Evolutionary conservation across 2,888 invertebrate species (phyloP), one percentile per base, ranked within the genome.

Genomic region (Protodeltote pygarga): DNA sequence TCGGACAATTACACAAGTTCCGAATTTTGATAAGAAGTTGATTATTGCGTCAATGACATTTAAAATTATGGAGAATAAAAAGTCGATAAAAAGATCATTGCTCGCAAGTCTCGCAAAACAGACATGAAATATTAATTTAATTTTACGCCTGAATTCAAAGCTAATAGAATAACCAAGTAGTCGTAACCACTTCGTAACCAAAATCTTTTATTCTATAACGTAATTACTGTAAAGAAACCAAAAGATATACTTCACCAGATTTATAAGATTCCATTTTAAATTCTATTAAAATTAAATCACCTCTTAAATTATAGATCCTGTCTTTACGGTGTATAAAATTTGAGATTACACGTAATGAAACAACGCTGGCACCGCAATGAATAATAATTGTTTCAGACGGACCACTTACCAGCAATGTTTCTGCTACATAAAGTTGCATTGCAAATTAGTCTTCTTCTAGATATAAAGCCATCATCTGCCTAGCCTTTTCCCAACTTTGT

Each of bases 271-370:
- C 53, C 24, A 61, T 61, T 61, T 33, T 37, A 47, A 61, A 61
- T 65, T 65, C 58, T 51, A 58, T 61, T 46, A 61, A 17, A 46
- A 44, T 48, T 13, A 32, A 46, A 48, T 39, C 29, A 35, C 38
- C 10, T 9, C 16, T 60, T 46, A 57, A 61, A 50, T 65, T 34
- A 64, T 32, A n/a, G 42, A 52, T 61, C 23, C 53, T 45, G 58
- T 32, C 49, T 65, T 65, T 52, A 63, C 25, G 47, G 42, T 47
- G 25, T 47, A 59, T 59, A 65, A 59, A 59, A 54, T 39, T 49
- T 44, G 5, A 45, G 48, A 62, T 62, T 55, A 65, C 33, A 53
- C n/a, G 31, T 48, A 58, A 64, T 64, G 42, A 53, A 65, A 65
- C 33, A 39, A 25, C 10, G 21, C 14, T n/a, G 9, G 38, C 31